phyloP scores from a whole-genome alignment of 2,797 vertebrate species.

The Sebastes iracundus region DNA sequence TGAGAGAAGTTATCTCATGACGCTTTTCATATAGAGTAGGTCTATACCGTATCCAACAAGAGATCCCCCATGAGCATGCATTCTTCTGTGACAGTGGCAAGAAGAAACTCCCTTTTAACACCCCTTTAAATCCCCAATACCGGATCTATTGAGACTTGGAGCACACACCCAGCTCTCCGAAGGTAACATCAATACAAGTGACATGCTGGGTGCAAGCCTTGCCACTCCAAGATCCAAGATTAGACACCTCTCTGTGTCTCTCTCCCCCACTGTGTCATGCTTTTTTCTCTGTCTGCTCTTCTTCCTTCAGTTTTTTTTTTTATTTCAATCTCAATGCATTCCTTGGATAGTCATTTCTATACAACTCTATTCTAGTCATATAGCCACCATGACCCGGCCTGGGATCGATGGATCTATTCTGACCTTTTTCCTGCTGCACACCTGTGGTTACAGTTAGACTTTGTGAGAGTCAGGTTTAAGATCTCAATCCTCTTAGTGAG shows the following conservation, averaged over 20 bases:
- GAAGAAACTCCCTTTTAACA: too few species aligned
- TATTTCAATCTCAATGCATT: neutral
- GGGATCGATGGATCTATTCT: neutral
- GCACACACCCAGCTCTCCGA: conserved; percentile 12
- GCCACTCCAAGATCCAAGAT: conserved; percentile 51
- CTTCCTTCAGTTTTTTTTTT: neutral
- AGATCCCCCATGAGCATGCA: too few species aligned
- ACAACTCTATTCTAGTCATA: neutral
- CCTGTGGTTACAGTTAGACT: conserved; percentile 42
- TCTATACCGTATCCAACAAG: too few species aligned
- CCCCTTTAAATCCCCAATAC: neutral
- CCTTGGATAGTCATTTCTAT: neutral
- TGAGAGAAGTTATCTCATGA: too few species aligned
- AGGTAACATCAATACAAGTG: conserved; percentile 62
- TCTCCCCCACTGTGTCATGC: neutral
- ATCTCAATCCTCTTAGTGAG: conserved; percentile 74
- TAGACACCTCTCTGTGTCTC: conserved; percentile 44
- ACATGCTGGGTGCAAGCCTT: conserved; percentile 24
- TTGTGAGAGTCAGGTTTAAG: conserved; percentile 61
- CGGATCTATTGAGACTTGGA: conserved; percentile 28
- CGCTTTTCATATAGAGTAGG: too few species aligned
- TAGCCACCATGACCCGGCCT: neutral
- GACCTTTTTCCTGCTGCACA: conserved; percentile 8
- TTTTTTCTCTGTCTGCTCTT: conserved; percentile 8
- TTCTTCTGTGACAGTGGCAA: too few species aligned